A percentile compares a stretch with the other conserved stretches of the same genome.
phyloP scores from a whole-genome alignment of 2,797 vertebrate genomes.

The Danio choprae region DNA sequence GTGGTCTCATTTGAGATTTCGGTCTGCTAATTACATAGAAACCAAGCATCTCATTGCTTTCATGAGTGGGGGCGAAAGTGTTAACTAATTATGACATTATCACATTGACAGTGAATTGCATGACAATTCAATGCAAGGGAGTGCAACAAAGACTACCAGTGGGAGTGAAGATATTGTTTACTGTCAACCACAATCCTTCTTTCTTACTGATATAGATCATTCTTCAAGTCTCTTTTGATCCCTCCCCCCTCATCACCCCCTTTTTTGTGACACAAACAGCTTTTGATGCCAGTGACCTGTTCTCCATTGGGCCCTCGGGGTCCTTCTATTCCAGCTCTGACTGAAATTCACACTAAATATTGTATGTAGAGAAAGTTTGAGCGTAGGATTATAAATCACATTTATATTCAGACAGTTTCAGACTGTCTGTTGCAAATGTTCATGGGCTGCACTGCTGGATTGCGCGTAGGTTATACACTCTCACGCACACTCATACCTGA shows the following conservation, averaged over 20 bases:
- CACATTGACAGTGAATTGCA: background rate
- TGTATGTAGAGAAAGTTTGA: constrained; percentile 35
- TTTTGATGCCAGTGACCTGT: constrained; percentile 35
- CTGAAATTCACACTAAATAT: constrained; percentile 37
- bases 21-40: constrained; percentile 28
- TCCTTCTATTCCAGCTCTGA: constrained; percentile 13
- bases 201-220: constrained; percentile 34
- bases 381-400: constrained; percentile 22
- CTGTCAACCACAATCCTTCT: background rate
- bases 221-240: constrained; percentile 46
- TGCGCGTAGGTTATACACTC: constrained; percentile 3
- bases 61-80: background rate
- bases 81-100: background rate
- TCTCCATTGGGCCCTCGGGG: constrained; percentile 18
- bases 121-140: background rate
- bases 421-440: background rate
- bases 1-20: constrained; percentile 1
- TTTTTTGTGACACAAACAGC: constrained; percentile 35
- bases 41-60: background rate
- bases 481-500: constrained; percentile 11
- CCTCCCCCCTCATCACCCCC: background rate
- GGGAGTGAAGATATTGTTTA: constrained; percentile 2
- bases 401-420: constrained; percentile 22
- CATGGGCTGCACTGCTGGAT: constrained; percentile 19
- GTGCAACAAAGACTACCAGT: background rate